Evolutionary conservation across 2,888 invertebrate species (phyloP), one percentile per base, ranked within the genome.

Genomic region (Phortica okadai): DNA sequence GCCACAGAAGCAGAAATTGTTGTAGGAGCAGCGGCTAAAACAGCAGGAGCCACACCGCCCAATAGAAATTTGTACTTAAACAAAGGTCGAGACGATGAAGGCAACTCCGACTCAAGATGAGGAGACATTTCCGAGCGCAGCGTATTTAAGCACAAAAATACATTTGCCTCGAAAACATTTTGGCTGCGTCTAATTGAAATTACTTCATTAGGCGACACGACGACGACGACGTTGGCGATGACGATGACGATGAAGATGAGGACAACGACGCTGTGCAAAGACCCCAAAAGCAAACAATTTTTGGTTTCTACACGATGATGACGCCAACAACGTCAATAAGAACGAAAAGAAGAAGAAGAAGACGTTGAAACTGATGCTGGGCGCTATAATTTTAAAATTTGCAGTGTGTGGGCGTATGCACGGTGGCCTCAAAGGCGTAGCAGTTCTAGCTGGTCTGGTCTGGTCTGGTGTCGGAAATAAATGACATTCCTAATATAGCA

Each of bases 131-230:
- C n/a, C 11, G 54, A 72, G 62, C 16, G 21, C 50, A 25, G 21
- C 50, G n/a, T 25, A 14, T 72, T 72, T 72, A 56, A 72, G 70
- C 70, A 54, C 70, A 72, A 54, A 56, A 72, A 54, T 72, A 72
- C 70, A 72, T 72, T 69, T 69, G 69, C 69, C 69, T 45, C 21
- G 45, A 69, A 45, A 69, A 69, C 69, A 69, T 69, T 62, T 67
- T 72, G 70, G 73, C 74, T 76, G 79, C 79, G 78, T 67, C 79
- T 78, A 86, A 86, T 86, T 81, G 84, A 88, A 88, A 85, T 85
- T 83, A 88, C 88, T 85, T 88, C 86, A 88, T 85, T 85, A 88
- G 82, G 75, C 77, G 75, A 75, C 78, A 50, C 6, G 44, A 82
- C 62, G 82, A 74, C 77, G 76, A 74, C 78, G 62, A 21, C 10